Evolutionary conservation across 2,113 vertebrate species (phyloP).

Genomic region (Nettapus auritus): DNA sequence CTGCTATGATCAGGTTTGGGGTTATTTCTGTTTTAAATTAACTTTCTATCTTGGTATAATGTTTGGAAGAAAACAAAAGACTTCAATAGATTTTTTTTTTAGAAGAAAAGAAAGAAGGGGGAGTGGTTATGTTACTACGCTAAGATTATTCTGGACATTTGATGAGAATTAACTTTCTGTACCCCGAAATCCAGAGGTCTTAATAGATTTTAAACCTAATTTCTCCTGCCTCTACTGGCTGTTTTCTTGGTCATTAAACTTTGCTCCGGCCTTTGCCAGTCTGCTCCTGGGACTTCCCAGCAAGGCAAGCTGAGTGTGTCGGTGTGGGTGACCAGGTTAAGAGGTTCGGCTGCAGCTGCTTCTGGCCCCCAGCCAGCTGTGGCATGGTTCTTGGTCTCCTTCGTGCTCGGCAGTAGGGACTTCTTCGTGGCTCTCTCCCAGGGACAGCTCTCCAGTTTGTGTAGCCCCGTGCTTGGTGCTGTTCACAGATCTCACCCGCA

Average conservation of each 20-base stretch:
- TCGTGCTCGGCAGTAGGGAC: neutral
- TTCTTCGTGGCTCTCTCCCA: neutral
- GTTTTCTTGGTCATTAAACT: neutral
- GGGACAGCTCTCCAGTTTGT: neutral
- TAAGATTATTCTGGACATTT: neutral
- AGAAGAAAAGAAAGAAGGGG: neutral
- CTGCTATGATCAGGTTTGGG: neutral
- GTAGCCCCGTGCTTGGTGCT: rapidly evolving
- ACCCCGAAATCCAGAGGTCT: neutral
- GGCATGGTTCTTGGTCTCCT: neutral
- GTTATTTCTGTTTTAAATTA: conserved; percentile 21
- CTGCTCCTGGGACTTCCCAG: neutral
- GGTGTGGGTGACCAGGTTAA: neutral
- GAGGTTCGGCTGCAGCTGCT: neutral
- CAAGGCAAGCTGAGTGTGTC: rapidly evolving
- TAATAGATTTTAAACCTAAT: neutral
- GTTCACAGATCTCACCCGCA: neutral
- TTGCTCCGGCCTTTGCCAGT: neutral
- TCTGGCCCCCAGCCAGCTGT: rapidly evolving
- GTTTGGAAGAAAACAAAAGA: neutral
- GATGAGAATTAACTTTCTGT: neutral
- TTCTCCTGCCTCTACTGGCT: neutral
- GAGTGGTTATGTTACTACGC: neutral
- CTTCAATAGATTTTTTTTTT: neutral
- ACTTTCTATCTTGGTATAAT: neutral